Base-by-base conservation (phyloP, 2,888 invertebrate species). In the Parthenolecanium corni region DNA sequence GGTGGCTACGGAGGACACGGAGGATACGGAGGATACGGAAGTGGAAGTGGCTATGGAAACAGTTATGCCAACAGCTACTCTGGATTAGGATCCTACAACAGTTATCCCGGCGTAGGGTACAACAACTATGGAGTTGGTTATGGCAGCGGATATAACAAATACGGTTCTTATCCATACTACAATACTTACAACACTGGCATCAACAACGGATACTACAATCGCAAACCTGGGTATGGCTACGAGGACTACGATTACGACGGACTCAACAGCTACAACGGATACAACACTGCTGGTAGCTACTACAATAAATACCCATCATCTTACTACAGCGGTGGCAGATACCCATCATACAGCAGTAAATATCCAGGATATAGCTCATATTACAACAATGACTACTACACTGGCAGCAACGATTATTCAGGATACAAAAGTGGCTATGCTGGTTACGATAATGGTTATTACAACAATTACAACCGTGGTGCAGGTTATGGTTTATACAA, bases 371-470 rank as follows among this genome's bases (percentile, higher is more conserved):
- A 51, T 25, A 5, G 31, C 24, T 51, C 24, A 25, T 52, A 52
- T 5, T 31, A 38, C 31, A 52, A 52, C 12, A 38, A 52, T 21
- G 31, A 52, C 20, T 52, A 52, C n/a, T 31, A 38, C 38, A 31
- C 36, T 38, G 25, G 36, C 20, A 36, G 36, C 12, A 31, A 52
- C 16, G 25, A 18, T 3, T 52, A 24, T 3, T 18, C 23, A 16
- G 51, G 38, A 38, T 36, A 52, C 36, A n/a, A 20, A 52, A 21
- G 36, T 18, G 52, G 52, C 31, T 31, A 52, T 36, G 51, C 25
- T 52, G 52, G 52, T 52, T 52, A 52, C 31, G 25, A 4, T n/a
- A 38, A 38, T 52, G 52, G 52, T 52, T 52, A 31, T 31, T 31
- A 38, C 36, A 31, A 52, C 31, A 52, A 25, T 52, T 52, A 20